Conservation (phyloP, 2,888 invertebrate genomes). For the Chrysotoxum bicinctum region DNA sequence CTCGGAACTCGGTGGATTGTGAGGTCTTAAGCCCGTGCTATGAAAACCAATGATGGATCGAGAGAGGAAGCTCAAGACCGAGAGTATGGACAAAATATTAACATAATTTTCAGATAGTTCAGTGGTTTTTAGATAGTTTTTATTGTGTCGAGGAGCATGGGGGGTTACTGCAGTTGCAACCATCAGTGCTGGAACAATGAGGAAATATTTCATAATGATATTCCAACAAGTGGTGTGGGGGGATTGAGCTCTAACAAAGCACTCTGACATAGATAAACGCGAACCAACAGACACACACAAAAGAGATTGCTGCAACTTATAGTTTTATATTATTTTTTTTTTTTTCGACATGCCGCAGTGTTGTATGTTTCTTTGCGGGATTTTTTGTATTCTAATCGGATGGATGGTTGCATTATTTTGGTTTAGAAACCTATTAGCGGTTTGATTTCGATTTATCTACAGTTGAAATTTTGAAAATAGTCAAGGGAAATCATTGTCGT, state of each 20-base stretch:
- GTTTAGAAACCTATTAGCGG: constrained; percentile 63
- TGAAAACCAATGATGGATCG: constrained; percentile 27
- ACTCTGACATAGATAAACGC: constrained; percentile 53
- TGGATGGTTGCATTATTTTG: constrained; percentile 60
- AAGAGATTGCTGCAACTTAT: constrained; percentile 44
- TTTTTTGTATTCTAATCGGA: constrained; percentile 31
- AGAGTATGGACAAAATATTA: constrained; percentile 57
- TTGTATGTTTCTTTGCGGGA: not conserved
- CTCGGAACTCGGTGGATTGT: constrained; percentile 33
- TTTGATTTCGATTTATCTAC: constrained; percentile 48
- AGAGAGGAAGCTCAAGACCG: constrained; percentile 32
- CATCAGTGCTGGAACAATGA: constrained; percentile 42
- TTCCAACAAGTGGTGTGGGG: constrained; percentile 21
- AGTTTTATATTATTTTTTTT: too few species aligned
- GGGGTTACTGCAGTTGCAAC: not conserved
- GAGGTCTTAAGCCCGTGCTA: constrained; percentile 14
- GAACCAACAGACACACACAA: not conserved
- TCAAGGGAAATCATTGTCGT: constrained; percentile 41
- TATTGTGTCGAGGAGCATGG: not conserved
- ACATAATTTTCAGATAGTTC: constrained; percentile 66
- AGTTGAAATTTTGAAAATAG: constrained; percentile 12
- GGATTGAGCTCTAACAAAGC: constrained; percentile 27
- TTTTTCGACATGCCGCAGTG: constrained; percentile 18
- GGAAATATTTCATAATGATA: constrained; percentile 69
- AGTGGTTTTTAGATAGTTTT: constrained; percentile 63